phyloP scores from a whole-genome alignment of 2,888 invertebrate genomes.

The Tiphia femorata region DNA sequence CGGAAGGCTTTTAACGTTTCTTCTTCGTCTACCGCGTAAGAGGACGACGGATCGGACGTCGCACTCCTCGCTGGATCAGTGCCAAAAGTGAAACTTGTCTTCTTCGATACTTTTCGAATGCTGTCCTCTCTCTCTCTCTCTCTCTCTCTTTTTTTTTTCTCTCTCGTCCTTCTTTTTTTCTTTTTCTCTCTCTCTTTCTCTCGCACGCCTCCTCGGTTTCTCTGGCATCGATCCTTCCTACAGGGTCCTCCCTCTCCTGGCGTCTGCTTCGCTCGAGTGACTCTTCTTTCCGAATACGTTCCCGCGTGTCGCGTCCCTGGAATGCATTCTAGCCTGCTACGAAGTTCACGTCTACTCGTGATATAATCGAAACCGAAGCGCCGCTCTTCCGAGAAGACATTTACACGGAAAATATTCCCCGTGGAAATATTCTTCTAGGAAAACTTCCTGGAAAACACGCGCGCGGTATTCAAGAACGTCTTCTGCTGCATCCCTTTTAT shows the following conservation, averaged over 20 bases:
- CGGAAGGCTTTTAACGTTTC: constrained; percentile 1
- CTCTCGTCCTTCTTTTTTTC: neutral
- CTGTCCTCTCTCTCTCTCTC: neutral
- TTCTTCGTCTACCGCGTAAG: constrained; percentile 1
- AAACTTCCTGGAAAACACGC: no score
- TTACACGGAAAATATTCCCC: neutral
- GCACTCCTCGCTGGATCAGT: constrained; percentile 9
- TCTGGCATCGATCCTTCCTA: constrained; percentile 6
- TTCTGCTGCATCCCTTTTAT: no score
- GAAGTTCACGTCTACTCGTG: neutral
- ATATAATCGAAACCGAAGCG: no score
- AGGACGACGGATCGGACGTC: neutral
- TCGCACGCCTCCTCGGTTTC: constrained; percentile 1
- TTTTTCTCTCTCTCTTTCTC: neutral
- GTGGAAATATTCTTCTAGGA: no score
- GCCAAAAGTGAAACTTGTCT: constrained; percentile 23
- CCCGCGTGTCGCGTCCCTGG: neutral
- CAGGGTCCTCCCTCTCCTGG: neutral
- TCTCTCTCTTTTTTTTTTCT: neutral
- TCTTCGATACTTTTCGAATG: constrained; percentile 7
- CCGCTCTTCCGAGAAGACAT: no score
- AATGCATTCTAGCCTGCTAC: neutral
- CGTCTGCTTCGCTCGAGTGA: constrained; percentile 5
- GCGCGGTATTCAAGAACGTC: no score
- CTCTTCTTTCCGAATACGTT: neutral